Conservation (phyloP, 1,140 invertebrate species). For the Macrosteles quadrilineatus region DNA sequence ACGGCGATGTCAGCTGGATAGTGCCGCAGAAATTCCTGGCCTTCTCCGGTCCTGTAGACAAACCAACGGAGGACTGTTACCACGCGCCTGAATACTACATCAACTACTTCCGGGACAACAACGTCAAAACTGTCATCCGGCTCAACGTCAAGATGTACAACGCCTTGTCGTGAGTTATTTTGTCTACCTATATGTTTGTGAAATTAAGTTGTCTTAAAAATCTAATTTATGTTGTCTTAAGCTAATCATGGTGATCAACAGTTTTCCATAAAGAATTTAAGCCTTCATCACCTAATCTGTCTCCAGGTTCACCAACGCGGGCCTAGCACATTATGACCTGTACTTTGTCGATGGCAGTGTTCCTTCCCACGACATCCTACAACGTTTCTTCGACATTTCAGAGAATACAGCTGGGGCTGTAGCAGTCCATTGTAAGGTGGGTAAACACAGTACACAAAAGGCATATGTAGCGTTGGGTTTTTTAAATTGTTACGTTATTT, state of each 20-base stretch:
- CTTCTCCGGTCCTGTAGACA: slow-evolving; percentile 92
- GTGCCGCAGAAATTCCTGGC: slow-evolving; percentile 96
- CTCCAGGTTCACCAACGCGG: slow-evolving; percentile 75
- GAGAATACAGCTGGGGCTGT: slow-evolving; percentile 88
- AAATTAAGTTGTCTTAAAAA: too few relatives aligned
- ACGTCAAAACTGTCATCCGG: slow-evolving; percentile 89
- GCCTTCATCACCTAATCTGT: neutral
- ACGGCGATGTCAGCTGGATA: slow-evolving; percentile 99
- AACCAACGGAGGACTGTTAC: slow-evolving; percentile 65
- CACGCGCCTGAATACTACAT: slow-evolving; percentile 97
- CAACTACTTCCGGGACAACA: slow-evolving; percentile 86
- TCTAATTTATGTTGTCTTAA: too few relatives aligned
- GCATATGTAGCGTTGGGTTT: too few relatives aligned
- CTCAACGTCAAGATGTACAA: slow-evolving; percentile 97
- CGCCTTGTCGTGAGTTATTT: slow-evolving; percentile 60
- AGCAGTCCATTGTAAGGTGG: slow-evolving; percentile 98
- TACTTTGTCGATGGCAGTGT: slow-evolving; percentile 97
- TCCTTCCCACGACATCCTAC: slow-evolving; percentile 86
- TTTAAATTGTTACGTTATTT: too few relatives aligned
- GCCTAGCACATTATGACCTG: slow-evolving; percentile 93
- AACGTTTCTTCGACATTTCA: slow-evolving; percentile 85
- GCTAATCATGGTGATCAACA: too few relatives aligned
- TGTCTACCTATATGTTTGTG: slow-evolving; percentile 21
- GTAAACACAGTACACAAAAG: too few relatives aligned
- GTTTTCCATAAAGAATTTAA: too few relatives aligned